phyloP scores from a whole-genome alignment of 2,797 vertebrate genomes.

The Macroramphosus scolopax region DNA sequence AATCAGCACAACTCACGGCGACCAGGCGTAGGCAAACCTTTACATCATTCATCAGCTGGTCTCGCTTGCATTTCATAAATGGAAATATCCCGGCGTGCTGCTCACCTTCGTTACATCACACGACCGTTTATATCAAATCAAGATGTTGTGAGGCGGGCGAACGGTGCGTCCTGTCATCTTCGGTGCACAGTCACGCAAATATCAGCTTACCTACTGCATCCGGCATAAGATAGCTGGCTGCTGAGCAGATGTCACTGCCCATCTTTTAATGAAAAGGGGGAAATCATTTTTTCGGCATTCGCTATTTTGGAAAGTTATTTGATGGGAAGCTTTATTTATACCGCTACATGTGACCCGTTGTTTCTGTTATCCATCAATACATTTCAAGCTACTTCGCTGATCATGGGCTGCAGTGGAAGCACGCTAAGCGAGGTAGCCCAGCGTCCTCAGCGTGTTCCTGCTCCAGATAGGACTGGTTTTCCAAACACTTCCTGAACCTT shows the following conservation, averaged over 20 bases:
- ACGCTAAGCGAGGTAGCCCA: neutral
- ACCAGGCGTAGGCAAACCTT: slow-evolving; percentile 6
- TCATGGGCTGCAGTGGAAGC: neutral
- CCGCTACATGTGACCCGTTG: too few relatives aligned
- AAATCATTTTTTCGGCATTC: neutral
- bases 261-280: neutral
- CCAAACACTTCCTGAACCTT: too few relatives aligned
- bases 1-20: slow-evolving; percentile 30
- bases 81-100: neutral
- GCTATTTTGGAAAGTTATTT: neutral
- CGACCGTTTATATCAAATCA: neutral
- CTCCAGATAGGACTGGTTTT: neutral
- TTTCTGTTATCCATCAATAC: neutral
- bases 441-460: neutral
- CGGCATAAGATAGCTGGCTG: neutral
- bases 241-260: neutral
- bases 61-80: slow-evolving; percentile 4
- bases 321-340: neutral
- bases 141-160: neutral
- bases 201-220: too few relatives aligned
- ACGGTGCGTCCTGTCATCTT: too few relatives aligned
- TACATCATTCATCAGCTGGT: slow-evolving; percentile 25
- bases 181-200: too few relatives aligned
- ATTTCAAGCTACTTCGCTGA: neutral
- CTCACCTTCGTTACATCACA: neutral